Evolutionary conservation across 2,113 vertebrate genomes (phyloP).

Genomic region (Laterallus jamaicensis): DNA sequence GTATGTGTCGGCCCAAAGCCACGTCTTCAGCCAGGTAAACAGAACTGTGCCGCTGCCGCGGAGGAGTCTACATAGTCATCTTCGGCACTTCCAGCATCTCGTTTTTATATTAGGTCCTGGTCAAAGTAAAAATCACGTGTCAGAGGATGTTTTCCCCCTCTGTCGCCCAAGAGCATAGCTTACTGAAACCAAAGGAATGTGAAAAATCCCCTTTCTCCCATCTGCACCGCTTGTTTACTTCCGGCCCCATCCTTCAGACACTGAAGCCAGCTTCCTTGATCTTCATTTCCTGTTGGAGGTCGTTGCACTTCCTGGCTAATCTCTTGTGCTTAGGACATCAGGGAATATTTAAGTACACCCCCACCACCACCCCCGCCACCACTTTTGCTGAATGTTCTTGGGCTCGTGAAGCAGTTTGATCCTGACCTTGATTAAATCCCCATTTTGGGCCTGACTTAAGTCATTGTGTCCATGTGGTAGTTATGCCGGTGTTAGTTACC

Average conservation of each 20-base stretch:
- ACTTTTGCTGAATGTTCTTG: background rate
- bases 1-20: background rate
- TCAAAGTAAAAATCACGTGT: background rate
- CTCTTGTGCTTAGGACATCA: conserved; percentile 5
- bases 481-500: background rate
- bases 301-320: background rate
- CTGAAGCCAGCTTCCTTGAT: background rate
- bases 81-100: background rate
- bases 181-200: conserved; percentile 59
- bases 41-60: background rate
- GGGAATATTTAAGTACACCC: conserved; percentile 2
- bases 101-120: background rate
- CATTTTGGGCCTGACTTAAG: background rate
- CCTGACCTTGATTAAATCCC: conserved; percentile 12
- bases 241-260: background rate
- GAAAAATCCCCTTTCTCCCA: conserved; percentile 14
- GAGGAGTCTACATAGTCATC: background rate
- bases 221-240: conserved; percentile 29
- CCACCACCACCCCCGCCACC: accelerated
- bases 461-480: background rate
- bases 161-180: background rate
- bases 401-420: background rate
- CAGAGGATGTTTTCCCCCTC: conserved; percentile 1
- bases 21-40: background rate
- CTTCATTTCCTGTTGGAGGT: conserved; percentile 15